Base-by-base conservation (phyloP, 2,113 vertebrate species). In the Eulemur rufifrons region DNA sequence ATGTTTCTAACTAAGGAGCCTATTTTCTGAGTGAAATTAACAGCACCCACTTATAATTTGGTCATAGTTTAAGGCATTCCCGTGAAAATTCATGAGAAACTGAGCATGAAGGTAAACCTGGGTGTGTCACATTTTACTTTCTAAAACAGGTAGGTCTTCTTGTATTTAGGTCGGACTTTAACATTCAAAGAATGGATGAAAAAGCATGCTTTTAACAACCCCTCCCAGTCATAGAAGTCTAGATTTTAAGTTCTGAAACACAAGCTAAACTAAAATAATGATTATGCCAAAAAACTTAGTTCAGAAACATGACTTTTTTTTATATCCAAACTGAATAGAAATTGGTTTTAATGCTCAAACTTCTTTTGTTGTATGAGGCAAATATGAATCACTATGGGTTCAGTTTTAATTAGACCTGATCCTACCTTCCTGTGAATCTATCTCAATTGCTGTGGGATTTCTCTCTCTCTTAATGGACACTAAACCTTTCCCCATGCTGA, bases 181-280 rank as follows among this genome's bases (percentile, higher is more conserved):
- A 18, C 63, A 63, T 96, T 76, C 86, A 42, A 93, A 71, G 59
- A 88, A 42, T 84, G 63, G 29, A 73, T 91, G 61, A 86, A 71
- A 91, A 80, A 59, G 27, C 37, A 25, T 32, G 15, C 32, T 47
- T 0, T 5, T 92, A 29, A 39, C 23, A 71, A 20, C 15, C 13
- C 1, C 10, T 21, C 15, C 37, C 17, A 71, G 2, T 59, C 20
- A 37, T 21, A 15, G 56, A 87, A 63, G 17, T 63, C 81, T 18
- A 74, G 25, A n/a, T 61, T 86, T 74, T 20, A 61, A n/a, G 8
- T 89, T 89, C 32, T 89, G 56, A 94, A 66, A 37, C 34, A 86
- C 6, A 77, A 66, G 37, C 21, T 63, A 52, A 39, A 27, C 23
- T 74, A 80, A 74, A 90, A 64, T 64, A 45, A 76, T 47, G 56